Conservation (phyloP, 2,888 invertebrate genomes). For the Baccha elongata region DNA sequence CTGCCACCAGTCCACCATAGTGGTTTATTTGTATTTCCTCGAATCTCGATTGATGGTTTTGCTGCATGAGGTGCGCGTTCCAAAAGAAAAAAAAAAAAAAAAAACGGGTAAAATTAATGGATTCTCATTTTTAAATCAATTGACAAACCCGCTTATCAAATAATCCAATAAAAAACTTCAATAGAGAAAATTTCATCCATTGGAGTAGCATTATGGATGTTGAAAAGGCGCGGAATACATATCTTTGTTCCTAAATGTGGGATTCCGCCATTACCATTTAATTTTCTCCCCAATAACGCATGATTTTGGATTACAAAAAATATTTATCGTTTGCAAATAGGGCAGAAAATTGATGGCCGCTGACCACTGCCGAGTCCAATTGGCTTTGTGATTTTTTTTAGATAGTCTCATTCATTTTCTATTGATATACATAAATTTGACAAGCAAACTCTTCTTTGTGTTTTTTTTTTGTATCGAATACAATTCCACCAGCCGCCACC, state of each 20-base stretch:
- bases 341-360: slow-evolving; percentile 27
- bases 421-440: slow-evolving; percentile 21
- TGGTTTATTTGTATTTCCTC: slow-evolving; percentile 61
- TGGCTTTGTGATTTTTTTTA: slow-evolving; percentile 8
- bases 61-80: slow-evolving; percentile 61
- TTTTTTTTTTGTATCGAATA: slow-evolving; percentile 27
- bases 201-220: slow-evolving; percentile 49
- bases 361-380: not conserved
- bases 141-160: not conserved
- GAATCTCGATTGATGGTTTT: slow-evolving; percentile 25
- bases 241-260: slow-evolving; percentile 51
- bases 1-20: slow-evolving; percentile 61
- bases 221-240: slow-evolving; percentile 66
- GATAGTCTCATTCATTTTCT: slow-evolving; percentile 9
- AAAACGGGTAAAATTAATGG: not conserved
- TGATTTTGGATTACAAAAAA: slow-evolving; percentile 22
- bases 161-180: not conserved
- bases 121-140: not conserved
- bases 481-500: slow-evolving; percentile 27
- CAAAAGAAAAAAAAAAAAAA: slow-evolving; percentile 28
- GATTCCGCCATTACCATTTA: slow-evolving; percentile 32
- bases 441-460: slow-evolving; percentile 51
- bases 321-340: slow-evolving; percentile 57
- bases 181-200: slow-evolving; percentile 36
- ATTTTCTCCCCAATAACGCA: slow-evolving; percentile 18